Conservation (phyloP, 2,888 invertebrate genomes). For the Yponomeuta sedellus region DNA sequence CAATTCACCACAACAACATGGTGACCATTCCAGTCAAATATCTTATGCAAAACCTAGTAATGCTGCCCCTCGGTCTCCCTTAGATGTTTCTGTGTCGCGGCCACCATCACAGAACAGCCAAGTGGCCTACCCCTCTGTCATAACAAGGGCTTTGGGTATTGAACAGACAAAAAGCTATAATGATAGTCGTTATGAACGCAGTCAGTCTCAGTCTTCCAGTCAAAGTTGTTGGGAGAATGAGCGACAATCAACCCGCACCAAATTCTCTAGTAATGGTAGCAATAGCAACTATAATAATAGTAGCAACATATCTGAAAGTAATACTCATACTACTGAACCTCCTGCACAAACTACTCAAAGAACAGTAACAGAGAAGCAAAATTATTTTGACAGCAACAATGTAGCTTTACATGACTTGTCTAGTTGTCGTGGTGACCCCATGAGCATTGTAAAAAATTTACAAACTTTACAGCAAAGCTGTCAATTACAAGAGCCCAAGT, state of each 20-base stretch:
- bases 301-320: slow-evolving; percentile 62
- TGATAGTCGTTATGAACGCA: slow-evolving; percentile 74
- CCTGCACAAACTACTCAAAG: slow-evolving; percentile 60
- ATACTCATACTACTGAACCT: slow-evolving; percentile 59
- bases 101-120: slow-evolving; percentile 77
- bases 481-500: slow-evolving; percentile 75
- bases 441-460: slow-evolving; percentile 85
- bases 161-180: slow-evolving; percentile 75
- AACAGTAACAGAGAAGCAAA: slow-evolving; percentile 69
- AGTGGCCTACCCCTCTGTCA: slow-evolving; percentile 89
- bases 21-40: slow-evolving; percentile 47
- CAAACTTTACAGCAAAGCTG: slow-evolving; percentile 78
- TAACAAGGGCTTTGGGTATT: slow-evolving; percentile 82
- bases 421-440: slow-evolving; percentile 84
- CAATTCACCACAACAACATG: slow-evolving; percentile 82
- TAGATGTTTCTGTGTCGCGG: slow-evolving; percentile 82
- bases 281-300: slow-evolving; percentile 49
- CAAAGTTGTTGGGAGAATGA: slow-evolving; percentile 78
- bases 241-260: slow-evolving; percentile 56
- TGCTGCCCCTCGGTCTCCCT: slow-evolving; percentile 80
- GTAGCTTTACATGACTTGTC: slow-evolving; percentile 82
- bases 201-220: slow-evolving; percentile 61
- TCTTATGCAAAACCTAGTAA: slow-evolving; percentile 61
- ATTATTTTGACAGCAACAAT: slow-evolving; percentile 79
- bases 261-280: slow-evolving; percentile 64